Base-by-base conservation (phyloP, 2,888 invertebrate genomes). In the Agriopis marginaria region DNA sequence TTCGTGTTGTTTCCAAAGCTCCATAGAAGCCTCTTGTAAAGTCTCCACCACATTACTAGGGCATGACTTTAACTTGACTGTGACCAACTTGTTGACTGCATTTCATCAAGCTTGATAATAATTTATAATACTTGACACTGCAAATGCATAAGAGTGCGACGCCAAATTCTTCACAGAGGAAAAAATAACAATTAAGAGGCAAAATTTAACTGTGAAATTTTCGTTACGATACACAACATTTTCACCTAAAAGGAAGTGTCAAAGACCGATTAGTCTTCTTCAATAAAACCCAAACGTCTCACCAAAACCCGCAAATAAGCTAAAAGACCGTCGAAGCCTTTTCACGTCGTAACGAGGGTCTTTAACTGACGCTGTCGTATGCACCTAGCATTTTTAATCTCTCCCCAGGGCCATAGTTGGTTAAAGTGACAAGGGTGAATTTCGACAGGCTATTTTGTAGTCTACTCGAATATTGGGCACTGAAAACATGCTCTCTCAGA, bases 361-460 rank as follows among this genome's bases (percentile, higher is more conserved):
- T 51, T 49, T 61, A 51, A 64, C 58, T 71, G 66, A 66, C 71
- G 47, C 47, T 45, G 71, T 69, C 49, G 71, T 66, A 70, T 72
- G 71, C 71, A 72, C 53, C 62, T 45, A 70, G 72, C 72, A 72
- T 74, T 75, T 74, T 70, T 70, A 75, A 75, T 72, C 66, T 70
- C 64, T 63, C 66, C 54, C 67, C 23, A 42, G 71, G 60, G 65
- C 47, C 54, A 54, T 55, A 60, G 65, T 9, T 40, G 49, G 64
- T 69, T 60, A 61, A 61, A 62, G 69, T 74, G 74, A 75, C 73
- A 75, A 74, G 75, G 75, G 73, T 73, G 61, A 72, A 73, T 68
- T 69, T 78, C 71, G 75, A 74, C 75, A 73, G 73, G 64, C 76
- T 77, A 74, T 76, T 79, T 77, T 77, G 79, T 78, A 76, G 79